Base-by-base conservation (phyloP, 2,888 invertebrate species). In the Leptogaster cylindrica region DNA sequence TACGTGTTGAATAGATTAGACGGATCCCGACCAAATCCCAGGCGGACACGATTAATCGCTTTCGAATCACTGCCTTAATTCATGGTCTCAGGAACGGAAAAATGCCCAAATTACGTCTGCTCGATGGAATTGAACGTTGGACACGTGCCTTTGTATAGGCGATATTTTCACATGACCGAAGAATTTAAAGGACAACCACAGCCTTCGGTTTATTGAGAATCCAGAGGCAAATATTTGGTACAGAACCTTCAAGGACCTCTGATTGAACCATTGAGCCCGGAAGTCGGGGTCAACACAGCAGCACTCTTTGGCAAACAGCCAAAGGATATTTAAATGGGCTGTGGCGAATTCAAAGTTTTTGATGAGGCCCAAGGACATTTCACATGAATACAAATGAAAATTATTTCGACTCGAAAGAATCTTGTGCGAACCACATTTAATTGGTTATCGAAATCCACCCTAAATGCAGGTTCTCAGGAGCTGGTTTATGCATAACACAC, bases 331-430 rank as follows among this genome's bases (percentile, higher is more conserved):
- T 68, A 51, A 66, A 58, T 68, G 61, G 66, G 23, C 68, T 66
- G 66, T 61, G 61, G 61, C 65, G 68, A 68, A 68, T 66, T 36
- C 25, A 28, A 44, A 51, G 63, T 25, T 68, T 66, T 39, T 66
- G 65, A 66, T 66, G 36, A 61, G 63, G 31, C 39, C 23, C 63
- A 50, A 33, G 64, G 66, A 68, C 44, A 66, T 63, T 68, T 66
- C 63, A 61, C 63, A 68, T 66, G 68, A 66, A 68, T 68, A 68
- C 61, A 61, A 66, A 68, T 58, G 68, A 58, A 68, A 68, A 51
- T 68, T 58, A 65, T 65, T 65, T 68, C 46, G 48, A 68, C 55
- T 55, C 48, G 50, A 65, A 33, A 36, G 31, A 41, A 8, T 68
- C 25, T 48, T 65, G 65, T 68, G 65, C 58, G 68, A 68, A 65